Percentiles rank a stretch among this genome's conserved stretches.
phyloP scores from a whole-genome alignment of 2,888 invertebrate species.

The Pharmacophagus antenor region DNA sequence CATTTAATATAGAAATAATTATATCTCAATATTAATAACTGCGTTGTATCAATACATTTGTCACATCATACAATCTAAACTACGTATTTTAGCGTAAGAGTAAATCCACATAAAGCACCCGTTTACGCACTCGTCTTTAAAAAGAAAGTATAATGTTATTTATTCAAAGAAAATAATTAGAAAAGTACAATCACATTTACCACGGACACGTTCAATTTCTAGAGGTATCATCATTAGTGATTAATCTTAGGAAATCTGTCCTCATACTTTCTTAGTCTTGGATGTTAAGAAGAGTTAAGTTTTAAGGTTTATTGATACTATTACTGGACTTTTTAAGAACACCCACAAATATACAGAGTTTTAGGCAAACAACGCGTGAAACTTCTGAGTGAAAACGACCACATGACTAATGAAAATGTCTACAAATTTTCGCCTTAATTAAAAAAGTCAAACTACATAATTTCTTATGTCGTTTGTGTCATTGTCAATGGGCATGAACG shows the following conservation, averaged over 20 bases:
- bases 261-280: not conserved
- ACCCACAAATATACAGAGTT: too few relatives aligned
- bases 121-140: not conserved
- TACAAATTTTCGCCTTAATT: too few relatives aligned
- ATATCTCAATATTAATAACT: not conserved
- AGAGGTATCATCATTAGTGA: not conserved
- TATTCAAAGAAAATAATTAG: constrained; percentile 3
- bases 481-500: too few relatives aligned
- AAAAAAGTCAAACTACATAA: too few relatives aligned
- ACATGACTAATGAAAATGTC: too few relatives aligned
- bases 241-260: constrained; percentile 1
- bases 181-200: constrained; percentile 21
- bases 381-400: too few relatives aligned
- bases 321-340: too few relatives aligned
- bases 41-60: not conserved
- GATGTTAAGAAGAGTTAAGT: too few relatives aligned
- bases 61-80: constrained; percentile 2
- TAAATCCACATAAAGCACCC: not conserved
- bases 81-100: not conserved
- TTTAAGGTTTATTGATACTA: too few relatives aligned
- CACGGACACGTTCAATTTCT: not conserved
- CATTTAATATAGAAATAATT: constrained; percentile 21
- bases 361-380: too few relatives aligned
- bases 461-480: too few relatives aligned
- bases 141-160: not conserved